phyloP scores from a whole-genome alignment of 23 tunicate species.

The Clavelina lepadiformis region DNA sequence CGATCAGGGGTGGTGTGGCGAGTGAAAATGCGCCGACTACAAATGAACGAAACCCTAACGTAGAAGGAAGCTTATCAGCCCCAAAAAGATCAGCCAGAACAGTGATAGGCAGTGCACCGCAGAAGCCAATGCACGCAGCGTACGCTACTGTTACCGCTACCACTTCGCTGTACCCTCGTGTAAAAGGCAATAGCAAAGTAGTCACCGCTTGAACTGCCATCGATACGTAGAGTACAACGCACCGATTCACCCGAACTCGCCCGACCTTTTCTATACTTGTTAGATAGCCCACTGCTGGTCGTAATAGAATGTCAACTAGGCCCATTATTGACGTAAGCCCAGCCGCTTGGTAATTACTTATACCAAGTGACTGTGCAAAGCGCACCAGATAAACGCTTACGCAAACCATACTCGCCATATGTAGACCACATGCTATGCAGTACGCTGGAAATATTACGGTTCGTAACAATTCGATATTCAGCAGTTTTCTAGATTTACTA shows the following conservation, averaged over 20 bases:
- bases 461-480: conserved; percentile 23
- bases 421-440: conserved; percentile 19
- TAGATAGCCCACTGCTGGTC: conserved; percentile 36
- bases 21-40: conserved; percentile 36
- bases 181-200: conserved; percentile 14
- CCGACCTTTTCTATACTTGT: conserved; percentile 26
- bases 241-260: conserved; percentile 11
- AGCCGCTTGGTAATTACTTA: conserved; percentile 45
- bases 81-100: conserved; percentile 57
- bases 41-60: conserved; percentile 46
- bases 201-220: conserved; percentile 4
- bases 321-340: conserved; percentile 26
- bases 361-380: conserved; percentile 28
- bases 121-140: conserved; percentile 34
- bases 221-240: conserved; percentile 1
- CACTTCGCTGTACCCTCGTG: conserved; percentile 1
- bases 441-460: conserved; percentile 18
- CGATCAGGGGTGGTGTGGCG: conserved; percentile 45
- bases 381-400: conserved; percentile 30
- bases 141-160: conserved; percentile 28
- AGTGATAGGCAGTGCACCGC: conserved; percentile 52
- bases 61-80: conserved; percentile 27
- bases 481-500: conserved; percentile 6
- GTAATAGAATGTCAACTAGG: conserved; percentile 16
- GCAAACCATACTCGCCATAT: conserved; percentile 22